Evolutionary conservation across 2,888 invertebrate genomes (phyloP).

Genomic region (Phyllotreta cruciferae): DNA sequence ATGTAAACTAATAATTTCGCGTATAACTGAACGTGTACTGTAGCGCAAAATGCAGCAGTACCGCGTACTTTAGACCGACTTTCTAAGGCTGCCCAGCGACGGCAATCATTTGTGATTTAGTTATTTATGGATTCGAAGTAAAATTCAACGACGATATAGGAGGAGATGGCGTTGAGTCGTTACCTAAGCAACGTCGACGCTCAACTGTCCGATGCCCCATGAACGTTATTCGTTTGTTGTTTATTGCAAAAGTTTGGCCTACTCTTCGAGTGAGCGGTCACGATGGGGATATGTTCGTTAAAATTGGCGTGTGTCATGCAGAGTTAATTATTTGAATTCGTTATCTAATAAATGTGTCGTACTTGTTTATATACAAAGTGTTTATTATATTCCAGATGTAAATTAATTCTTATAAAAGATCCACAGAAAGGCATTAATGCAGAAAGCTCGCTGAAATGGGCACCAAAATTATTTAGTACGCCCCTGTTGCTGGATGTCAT

Average conservation of each 20-base stretch:
- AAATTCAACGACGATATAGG: not conserved
- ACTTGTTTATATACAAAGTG: too few species aligned
- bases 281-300: not conserved
- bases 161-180: constrained; percentile 14
- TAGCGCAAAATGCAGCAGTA: constrained; percentile 19
- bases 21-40: constrained; percentile 8
- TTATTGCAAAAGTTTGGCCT: constrained; percentile 14
- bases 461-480: too few species aligned
- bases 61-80: constrained; percentile 12
- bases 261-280: constrained; percentile 1
- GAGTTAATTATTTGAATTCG: too few species aligned
- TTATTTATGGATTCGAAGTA: not conserved
- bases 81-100: constrained; percentile 11
- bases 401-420: too few species aligned
- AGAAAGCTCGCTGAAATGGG: too few species aligned
- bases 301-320: not conserved
- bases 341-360: too few species aligned
- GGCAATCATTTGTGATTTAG: constrained; percentile 3
- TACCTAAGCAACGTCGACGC: constrained; percentile 15
- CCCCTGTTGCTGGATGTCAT: too few species aligned
- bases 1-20: constrained; percentile 10
- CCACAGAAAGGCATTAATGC: too few species aligned
- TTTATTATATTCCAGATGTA: too few species aligned
- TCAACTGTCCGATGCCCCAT: constrained; percentile 5
- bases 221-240: not conserved